Conservation (phyloP, 1,140 invertebrate genomes). For the Drosophila burlai region DNA sequence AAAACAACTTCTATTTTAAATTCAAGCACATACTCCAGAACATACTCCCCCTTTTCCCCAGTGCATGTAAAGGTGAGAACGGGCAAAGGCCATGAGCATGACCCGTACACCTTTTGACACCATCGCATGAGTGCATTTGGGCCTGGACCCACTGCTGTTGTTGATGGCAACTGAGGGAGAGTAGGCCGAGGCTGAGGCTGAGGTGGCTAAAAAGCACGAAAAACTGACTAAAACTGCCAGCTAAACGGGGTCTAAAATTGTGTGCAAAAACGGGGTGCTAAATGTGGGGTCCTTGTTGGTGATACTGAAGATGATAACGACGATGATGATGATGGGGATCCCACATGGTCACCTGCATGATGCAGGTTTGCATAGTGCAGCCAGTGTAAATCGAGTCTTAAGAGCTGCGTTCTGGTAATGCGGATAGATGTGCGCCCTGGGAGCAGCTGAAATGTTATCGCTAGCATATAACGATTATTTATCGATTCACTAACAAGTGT, state of each 20-base stretch:
- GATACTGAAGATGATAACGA: background rate
- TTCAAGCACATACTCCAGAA: accelerated
- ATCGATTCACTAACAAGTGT: constrained; percentile 9
- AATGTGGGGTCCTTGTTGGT: background rate
- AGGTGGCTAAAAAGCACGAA: constrained; percentile 9
- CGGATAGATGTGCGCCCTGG: constrained; percentile 19
- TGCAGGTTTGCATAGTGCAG: constrained; percentile 26
- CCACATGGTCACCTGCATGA: constrained; percentile 20
- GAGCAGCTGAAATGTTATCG: constrained; percentile 19
- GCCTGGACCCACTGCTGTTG: constrained; percentile 35
- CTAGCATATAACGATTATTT: constrained; percentile 29
- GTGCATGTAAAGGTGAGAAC: background rate
- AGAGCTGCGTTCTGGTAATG: constrained; percentile 31
- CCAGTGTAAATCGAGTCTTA: constrained; percentile 30
- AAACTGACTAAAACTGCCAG: constrained; percentile 21
- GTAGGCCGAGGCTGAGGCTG: background rate
- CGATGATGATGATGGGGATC: constrained; percentile 5
- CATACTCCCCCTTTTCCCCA: background rate
- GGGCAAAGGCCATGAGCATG: constrained; percentile 40
- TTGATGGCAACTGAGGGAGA: constrained; percentile 26
- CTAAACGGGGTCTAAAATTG: constrained; percentile 7
- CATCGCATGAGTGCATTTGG: constrained; percentile 59
- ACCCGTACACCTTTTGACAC: constrained; percentile 72
- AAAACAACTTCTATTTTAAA: background rate
- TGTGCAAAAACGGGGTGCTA: constrained; percentile 12